Base-by-base conservation (phyloP, 2,113 vertebrate species). In the Carassius gibelio region DNA sequence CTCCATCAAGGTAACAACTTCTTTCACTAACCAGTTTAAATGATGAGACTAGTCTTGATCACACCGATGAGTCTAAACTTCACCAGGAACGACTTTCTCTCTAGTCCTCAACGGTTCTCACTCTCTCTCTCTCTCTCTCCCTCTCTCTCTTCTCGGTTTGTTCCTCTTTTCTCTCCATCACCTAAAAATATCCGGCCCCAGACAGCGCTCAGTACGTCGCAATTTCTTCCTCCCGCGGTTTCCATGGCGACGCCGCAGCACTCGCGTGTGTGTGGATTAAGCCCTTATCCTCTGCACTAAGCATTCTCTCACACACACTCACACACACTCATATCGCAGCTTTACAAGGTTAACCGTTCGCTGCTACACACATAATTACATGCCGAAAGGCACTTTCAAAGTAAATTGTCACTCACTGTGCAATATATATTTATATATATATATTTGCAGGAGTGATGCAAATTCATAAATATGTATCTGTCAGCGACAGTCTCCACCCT, bases 311-410 rank as follows among this genome's bases (percentile, higher is more conserved):
- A 26, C 26, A 64, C 71, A 13, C 62, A 81, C 71, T 76, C 62
- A 78, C 77, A 75, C 74, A 79, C 75, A 45, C 62, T 19, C 80
- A 66, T 42, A 57, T 30, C 5, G 11, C 52, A 78, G 85, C 81
- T 88, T 84, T 78, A 83, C 85, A 83, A 75, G 85, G 87, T 85
- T 88, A 86, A 86, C 84, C 36, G 88, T 85, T 87, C 50, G 38
- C 87, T 81, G 69, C 88, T 75, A 85, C 88, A 87, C 86, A 88
- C 84, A 82, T 85, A 89, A 89, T 89, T 86, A 89, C 85, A 89
- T 83, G 74, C 38, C 74, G 66, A 86, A 82, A 88, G 66, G 82
- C 69, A 66, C 87, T 88, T 87, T 82, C 26, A 72, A 86, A 84
- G 86, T 84, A 88, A 87, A 84, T 84, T 82, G 71, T 86, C 81